Percentiles rank a stretch among this genome's conserved stretches.
Evolutionary conservation across 2,113 vertebrate genomes (phyloP).

Genomic region (Otocyon megalotis): DNA sequence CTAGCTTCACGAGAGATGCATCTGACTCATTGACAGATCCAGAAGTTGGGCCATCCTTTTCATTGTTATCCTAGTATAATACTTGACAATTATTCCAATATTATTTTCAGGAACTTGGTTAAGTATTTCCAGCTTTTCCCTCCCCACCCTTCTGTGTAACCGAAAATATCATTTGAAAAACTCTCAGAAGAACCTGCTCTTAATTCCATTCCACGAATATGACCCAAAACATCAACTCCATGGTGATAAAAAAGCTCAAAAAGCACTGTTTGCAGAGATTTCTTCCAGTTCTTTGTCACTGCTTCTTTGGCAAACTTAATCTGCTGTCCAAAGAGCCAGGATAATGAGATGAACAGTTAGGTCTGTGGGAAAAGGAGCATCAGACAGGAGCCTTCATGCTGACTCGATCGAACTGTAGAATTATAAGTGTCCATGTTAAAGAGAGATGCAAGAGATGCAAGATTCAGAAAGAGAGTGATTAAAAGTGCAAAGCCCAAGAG

Average conservation of each 20-base stretch:
- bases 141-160: slow-evolving; percentile 90
- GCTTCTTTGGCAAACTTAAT: slow-evolving; percentile 93
- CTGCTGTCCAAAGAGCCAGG: slow-evolving; percentile 93
- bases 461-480: background rate
- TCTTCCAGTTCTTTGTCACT: slow-evolving; percentile 95
- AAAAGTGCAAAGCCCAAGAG: background rate
- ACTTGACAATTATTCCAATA: slow-evolving; percentile 97
- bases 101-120: slow-evolving; percentile 95
- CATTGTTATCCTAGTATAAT: slow-evolving; percentile 95
- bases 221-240: slow-evolving; percentile 95
- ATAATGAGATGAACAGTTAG: slow-evolving; percentile 93
- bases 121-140: slow-evolving; percentile 95
- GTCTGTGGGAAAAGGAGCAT: slow-evolving; percentile 92
- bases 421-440: slow-evolving; percentile 86
- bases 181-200: slow-evolving; percentile 92
- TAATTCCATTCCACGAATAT: slow-evolving; percentile 92
- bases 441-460: background rate
- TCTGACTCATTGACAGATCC: slow-evolving; percentile 94
- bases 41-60: slow-evolving; percentile 95
- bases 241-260: slow-evolving; percentile 94
- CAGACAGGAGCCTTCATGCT: slow-evolving; percentile 93
- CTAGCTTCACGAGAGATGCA: slow-evolving; percentile 93
- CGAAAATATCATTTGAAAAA: slow-evolving; percentile 93
- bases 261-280: slow-evolving; percentile 93
- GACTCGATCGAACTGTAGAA: slow-evolving; percentile 93